phyloP scores from a whole-genome alignment of 1,140 invertebrate species.

The Solenopsis invicta region DNA sequence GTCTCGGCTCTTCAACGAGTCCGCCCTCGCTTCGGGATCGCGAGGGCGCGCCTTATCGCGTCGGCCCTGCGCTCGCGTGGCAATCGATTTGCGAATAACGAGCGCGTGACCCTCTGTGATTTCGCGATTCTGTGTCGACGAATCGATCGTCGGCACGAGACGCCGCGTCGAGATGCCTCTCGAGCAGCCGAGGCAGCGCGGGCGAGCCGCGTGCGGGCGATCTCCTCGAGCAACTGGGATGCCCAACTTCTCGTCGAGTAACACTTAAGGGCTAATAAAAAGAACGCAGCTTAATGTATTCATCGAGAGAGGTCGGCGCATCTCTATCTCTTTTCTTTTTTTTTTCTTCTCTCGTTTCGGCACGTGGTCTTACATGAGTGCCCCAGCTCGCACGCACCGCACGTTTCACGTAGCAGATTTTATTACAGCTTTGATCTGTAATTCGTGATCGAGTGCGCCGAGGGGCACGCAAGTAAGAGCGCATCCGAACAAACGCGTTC shows the following conservation, averaged over 20 bases:
- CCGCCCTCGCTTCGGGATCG: neutral
- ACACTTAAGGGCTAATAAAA: constrained; percentile 58
- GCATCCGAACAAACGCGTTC: constrained; percentile 82
- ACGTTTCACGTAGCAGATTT: neutral
- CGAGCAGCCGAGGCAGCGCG: neutral
- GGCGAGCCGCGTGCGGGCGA: constrained; percentile 29
- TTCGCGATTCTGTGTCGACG: constrained; percentile 1
- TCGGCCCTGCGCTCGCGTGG: neutral
- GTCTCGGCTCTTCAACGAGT: constrained; percentile 5
- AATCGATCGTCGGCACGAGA: constrained; percentile 13
- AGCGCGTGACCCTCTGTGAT: neutral
- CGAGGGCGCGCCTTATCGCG: neutral
- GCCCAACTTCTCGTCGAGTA: constrained; percentile 58
- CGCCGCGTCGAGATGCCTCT: neutral
- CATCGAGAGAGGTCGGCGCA: constrained; percentile 57
- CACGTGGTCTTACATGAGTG: constrained; percentile 85
- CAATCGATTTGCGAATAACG: constrained; percentile 32
- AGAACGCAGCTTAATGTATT: constrained; percentile 64
- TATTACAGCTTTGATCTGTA: constrained; percentile 59
- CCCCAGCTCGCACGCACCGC: constrained; percentile 79
- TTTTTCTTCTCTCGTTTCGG: constrained; percentile 74
- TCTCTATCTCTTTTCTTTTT: constrained; percentile 16
- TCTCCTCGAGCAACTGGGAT: constrained; percentile 6
- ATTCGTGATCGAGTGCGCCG: constrained; percentile 77
- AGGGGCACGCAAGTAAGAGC: constrained; percentile 86